Evolutionary conservation across 2,797 vertebrate species (phyloP).

Genomic region (Rhyacichthys aspro): DNA sequence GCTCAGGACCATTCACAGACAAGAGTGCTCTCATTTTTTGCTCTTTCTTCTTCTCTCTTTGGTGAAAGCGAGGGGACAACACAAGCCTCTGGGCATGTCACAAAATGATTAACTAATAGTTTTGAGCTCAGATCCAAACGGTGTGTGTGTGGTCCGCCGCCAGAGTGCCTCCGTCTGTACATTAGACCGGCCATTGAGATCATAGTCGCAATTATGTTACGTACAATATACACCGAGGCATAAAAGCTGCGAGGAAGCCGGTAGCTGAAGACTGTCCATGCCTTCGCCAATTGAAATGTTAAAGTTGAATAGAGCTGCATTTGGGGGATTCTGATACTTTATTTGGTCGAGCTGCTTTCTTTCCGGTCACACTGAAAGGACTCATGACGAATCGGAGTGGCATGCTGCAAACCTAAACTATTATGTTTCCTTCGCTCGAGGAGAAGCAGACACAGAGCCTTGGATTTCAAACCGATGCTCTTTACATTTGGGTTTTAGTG

Average conservation of each 20-base stretch:
- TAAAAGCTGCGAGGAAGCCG: slow-evolving; percentile 16
- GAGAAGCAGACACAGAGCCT: slow-evolving; percentile 31
- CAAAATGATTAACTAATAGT: slow-evolving; percentile 78
- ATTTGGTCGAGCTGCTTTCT: slow-evolving; percentile 33
- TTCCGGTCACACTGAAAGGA: slow-evolving; percentile 36
- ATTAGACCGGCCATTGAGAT: slow-evolving; percentile 37
- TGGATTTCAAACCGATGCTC: not conserved
- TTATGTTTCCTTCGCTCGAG: slow-evolving; percentile 22
- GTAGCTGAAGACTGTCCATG: slow-evolving; percentile 28
- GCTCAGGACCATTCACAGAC: slow-evolving; percentile 67
- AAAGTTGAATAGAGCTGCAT: slow-evolving; percentile 28
- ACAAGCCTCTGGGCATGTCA: slow-evolving; percentile 65
- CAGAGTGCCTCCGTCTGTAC: slow-evolving; percentile 32
- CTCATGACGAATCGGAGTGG: slow-evolving; percentile 46
- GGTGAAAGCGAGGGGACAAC: slow-evolving; percentile 65
- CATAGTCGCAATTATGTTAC: slow-evolving; percentile 28
- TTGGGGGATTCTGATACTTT: slow-evolving; percentile 38
- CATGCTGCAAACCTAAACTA: slow-evolving; percentile 51
- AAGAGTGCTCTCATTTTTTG: slow-evolving; percentile 68
- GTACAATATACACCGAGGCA: slow-evolving; percentile 21
- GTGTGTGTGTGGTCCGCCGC: slow-evolving; percentile 37
- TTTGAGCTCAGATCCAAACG: slow-evolving; percentile 64
- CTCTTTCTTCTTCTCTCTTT: slow-evolving; percentile 39
- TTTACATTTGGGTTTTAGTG: slow-evolving; percentile 2
- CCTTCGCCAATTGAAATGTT: slow-evolving; percentile 15